Evolutionary conservation across 2,888 invertebrate species (phyloP).

Genomic region (Lasioglossum marginatum): DNA sequence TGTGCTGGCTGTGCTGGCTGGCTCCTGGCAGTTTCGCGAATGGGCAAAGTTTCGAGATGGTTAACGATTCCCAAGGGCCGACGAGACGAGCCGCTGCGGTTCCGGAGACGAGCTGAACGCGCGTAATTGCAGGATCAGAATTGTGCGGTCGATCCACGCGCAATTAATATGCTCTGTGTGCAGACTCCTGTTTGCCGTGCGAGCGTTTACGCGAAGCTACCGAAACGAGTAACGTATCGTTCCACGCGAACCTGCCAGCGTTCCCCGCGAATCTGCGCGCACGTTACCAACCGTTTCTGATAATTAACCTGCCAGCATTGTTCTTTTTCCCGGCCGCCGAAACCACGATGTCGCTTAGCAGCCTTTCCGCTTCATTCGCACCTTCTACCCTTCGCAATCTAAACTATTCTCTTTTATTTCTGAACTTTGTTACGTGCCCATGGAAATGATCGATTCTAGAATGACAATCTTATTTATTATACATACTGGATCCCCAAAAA

Average conservation of each 20-base stretch:
- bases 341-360: not conserved
- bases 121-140: conserved; percentile 70
- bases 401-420: not conserved
- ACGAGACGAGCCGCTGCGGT: conserved; percentile 60
- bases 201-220: conserved; percentile 32
- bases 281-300: not conserved
- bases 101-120: conserved; percentile 64
- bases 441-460: not conserved
- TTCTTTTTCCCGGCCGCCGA: not conserved
- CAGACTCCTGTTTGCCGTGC: conserved; percentile 47
- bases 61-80: conserved; percentile 68
- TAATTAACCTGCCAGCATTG: not conserved
- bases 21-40: conserved; percentile 64
- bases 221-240: conserved; percentile 14
- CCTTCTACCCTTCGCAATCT: not conserved
- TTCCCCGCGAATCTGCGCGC: not conserved
- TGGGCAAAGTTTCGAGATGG: conserved; percentile 67
- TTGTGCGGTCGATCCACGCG: conserved; percentile 66
- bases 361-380: not conserved
- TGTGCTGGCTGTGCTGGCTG: conserved; percentile 3
- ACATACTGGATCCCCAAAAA: too few relatives aligned
- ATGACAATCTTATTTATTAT: not conserved
- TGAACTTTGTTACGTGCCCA: not conserved
- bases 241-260: not conserved
- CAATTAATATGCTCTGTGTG: conserved; percentile 69